Evolutionary conservation across 2,797 vertebrate genomes (phyloP), one percentile per base, ranked within the genome.

Genomic region (Bovichtus variegatus): DNA sequence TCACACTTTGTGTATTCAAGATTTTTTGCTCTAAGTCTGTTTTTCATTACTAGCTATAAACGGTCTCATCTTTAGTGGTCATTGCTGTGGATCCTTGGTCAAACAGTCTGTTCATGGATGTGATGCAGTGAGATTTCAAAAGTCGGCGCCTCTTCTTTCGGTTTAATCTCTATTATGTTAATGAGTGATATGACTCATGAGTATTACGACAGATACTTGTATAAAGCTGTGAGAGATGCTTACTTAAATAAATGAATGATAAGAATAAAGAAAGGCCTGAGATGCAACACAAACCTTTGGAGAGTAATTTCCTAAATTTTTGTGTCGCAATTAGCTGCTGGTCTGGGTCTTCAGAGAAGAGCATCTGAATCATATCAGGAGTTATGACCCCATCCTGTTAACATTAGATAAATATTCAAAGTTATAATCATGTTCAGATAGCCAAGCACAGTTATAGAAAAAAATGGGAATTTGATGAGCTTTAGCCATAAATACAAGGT

Each of bases 281-380:
- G 23, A 63, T 54, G 9, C 31, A 57, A 57, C 7, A 89, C 91
- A 68, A 71, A 95, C 97, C 97, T 97, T 98, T 98, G 84, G 97
- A 98, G 19, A 98, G 96, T 50, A 98, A 89, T 74, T 98, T 98
- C 83, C 97, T 95, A 91, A 98, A 97, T 84, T 96, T 98, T 81
- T 97, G 97, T 70, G 97, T 98, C 65, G 97, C 97, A 65, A 96
- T 94, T 25, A 98, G 95, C 6, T 98, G 97, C 73, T 97, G 96
- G 74, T 97, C 96, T 60, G 96, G 93, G 84, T 97, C 96, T 63
- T 97, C 96, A 0, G 97, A 97, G 90, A 97, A 97, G 89, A 98
- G 96, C 97, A 98, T 97, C 87, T 97, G 96, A 64, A 97, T 91
- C 97, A 97, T 96, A 81, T 98, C 97, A 80, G 94, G 91, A 1